phyloP scores from a whole-genome alignment of 2,797 vertebrate genomes.

The Pygocentrus nattereri region DNA sequence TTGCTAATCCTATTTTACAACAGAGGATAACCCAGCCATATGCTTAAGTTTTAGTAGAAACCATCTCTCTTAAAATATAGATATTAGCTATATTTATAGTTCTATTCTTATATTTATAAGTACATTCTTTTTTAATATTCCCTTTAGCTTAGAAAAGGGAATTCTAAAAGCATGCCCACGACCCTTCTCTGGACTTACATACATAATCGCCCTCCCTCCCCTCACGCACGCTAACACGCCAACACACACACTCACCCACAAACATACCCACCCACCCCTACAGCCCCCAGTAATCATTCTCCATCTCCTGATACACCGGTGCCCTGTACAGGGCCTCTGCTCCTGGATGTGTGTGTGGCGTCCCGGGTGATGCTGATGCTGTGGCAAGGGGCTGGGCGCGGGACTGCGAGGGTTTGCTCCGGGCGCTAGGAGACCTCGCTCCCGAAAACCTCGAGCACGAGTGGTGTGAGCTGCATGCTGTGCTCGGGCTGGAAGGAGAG shows the following conservation, averaged over 20 bases:
- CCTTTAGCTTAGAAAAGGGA: conserved; percentile 46
- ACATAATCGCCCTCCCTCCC: not conserved
- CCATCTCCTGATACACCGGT: conserved; percentile 20
- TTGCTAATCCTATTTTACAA: conserved; percentile 55
- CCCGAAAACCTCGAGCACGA: conserved; percentile 89
- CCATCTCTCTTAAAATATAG: conserved; percentile 64
- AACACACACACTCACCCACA: conserved; percentile 37
- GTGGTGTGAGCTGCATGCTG: conserved; percentile 94
- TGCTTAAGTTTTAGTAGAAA: conserved; percentile 46
- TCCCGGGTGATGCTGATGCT: not conserved
- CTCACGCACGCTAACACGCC: not conserved
- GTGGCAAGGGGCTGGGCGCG: not conserved
- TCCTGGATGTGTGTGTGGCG: not conserved
- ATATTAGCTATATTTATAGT: conserved; percentile 65
- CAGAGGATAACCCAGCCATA: conserved; percentile 45
- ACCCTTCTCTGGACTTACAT: conserved; percentile 19
- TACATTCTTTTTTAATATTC: conserved; percentile 54
- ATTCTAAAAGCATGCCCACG: conserved; percentile 32
- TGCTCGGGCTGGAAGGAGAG: conserved; percentile 89
- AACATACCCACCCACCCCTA: conserved; percentile 28
- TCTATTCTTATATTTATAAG: conserved; percentile 62
- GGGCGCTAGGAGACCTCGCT: conserved; percentile 86
- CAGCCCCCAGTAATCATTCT: conserved; percentile 11
- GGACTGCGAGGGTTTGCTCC: conserved; percentile 59
- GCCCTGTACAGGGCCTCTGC: not conserved